Conservation (phyloP, 2,113 vertebrate genomes). For the Emydocephalus ijimae region DNA sequence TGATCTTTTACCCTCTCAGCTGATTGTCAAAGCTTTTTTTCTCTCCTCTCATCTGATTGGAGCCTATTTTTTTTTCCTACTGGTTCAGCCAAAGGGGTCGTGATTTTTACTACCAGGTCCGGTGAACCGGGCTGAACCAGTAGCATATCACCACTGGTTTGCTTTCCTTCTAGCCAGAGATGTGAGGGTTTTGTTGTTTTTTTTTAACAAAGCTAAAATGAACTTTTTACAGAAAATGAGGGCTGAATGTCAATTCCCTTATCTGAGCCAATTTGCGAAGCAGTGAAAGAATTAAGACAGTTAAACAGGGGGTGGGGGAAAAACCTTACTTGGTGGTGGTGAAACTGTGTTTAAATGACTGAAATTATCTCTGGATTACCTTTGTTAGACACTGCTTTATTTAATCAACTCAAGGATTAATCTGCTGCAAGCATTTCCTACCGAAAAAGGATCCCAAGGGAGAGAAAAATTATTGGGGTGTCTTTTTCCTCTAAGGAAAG, state of each 20-base stretch:
- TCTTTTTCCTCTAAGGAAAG: background rate
- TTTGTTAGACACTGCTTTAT: constrained; percentile 43
- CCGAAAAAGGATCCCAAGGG: background rate
- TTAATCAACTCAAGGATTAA: constrained; percentile 55
- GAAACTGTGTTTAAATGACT: constrained; percentile 57
- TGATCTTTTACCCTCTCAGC: no score
- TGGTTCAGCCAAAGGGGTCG: no score
- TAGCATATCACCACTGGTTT: constrained; percentile 5
- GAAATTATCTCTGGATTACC: constrained; percentile 53
- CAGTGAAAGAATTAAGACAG: constrained; percentile 60
- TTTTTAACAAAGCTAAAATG: constrained; percentile 43
- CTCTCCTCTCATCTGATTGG: no score
- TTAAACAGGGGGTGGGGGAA: constrained; percentile 47
- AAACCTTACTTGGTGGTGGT: constrained; percentile 54
- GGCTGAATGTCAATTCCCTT: constrained; percentile 58
- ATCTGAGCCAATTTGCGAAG: constrained; percentile 57
- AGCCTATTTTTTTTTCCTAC: no score
- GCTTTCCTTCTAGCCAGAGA: background rate
- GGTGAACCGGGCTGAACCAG: no score
- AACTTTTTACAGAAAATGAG: constrained; percentile 49
- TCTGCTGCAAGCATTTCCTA: constrained; percentile 39
- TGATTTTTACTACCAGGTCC: no score
- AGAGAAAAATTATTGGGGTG: background rate
- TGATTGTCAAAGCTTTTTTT: no score
- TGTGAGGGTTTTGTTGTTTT: background rate